Evolutionary conservation across 2,113 vertebrate species (phyloP).

Genomic region (Chauna torquata): DNA sequence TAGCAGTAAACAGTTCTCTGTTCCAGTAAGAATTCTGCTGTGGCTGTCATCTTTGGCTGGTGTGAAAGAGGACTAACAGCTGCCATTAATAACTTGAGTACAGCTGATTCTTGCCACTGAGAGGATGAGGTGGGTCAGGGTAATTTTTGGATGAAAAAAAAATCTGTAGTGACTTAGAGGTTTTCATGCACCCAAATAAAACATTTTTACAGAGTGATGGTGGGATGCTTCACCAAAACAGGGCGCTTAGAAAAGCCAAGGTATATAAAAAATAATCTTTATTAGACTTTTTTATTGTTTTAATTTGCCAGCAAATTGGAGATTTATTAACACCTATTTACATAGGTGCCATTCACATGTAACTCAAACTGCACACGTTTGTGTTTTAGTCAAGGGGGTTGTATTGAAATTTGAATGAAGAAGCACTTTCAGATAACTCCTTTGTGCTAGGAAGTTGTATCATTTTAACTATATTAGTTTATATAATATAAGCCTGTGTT

Average conservation of each 20-base stretch:
- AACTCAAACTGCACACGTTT: neutral
- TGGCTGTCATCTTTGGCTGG: neutral
- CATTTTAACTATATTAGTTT: neutral
- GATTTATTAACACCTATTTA: neutral
- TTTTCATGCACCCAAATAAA: neutral
- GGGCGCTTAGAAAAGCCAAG: neutral
- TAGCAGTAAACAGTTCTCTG: neutral
- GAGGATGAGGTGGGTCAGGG: neutral
- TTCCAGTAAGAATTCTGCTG: neutral
- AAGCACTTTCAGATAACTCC: neutral
- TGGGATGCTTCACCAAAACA: neutral
- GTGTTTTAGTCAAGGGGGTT: neutral
- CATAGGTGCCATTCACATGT: neutral
- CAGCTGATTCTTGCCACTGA: neutral
- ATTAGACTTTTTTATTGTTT: neutral
- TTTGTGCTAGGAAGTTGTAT: neutral
- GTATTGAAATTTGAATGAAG: neutral
- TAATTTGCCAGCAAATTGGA: neutral
- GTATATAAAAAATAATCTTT: neutral
- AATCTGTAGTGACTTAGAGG: neutral
- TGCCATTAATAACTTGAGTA: neutral
- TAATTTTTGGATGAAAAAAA: neutral
- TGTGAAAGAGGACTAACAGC: neutral
- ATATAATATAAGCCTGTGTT: neutral
- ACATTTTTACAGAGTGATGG: neutral